These are phyloP conservation scores for Hyperoodon ampullatus DNA, from an alignment of 2,113 vertebrate species.

Conservation along the genomic window DNA sequence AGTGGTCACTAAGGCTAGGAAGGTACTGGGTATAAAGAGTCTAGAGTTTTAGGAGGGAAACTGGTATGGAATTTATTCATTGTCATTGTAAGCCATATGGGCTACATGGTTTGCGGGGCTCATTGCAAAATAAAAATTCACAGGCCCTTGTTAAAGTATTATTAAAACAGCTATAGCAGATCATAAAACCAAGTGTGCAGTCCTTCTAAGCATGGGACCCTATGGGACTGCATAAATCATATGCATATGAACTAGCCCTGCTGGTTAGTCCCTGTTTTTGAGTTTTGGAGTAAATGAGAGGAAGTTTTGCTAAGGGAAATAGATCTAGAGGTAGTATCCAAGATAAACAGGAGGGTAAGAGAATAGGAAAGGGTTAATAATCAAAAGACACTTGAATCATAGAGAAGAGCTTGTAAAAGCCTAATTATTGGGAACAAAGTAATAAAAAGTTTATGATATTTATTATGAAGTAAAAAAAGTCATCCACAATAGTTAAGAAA, in stretches of 20 bases:
- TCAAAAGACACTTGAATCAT: not conserved
- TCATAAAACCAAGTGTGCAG: not conserved
- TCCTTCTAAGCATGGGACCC: not conserved
- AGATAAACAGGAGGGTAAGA: not conserved
- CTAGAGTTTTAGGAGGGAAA: not conserved
- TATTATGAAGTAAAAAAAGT: not conserved
- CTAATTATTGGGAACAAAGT: not conserved
- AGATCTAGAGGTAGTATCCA: not conserved
- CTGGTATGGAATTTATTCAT: not conserved
- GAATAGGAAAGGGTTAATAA: not conserved
- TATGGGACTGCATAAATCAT: not conserved
- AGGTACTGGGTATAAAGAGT: not conserved
- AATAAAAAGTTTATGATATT: not conserved
- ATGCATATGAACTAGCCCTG: fast-evolving
- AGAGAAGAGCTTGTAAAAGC: not conserved
- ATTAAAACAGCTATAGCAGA: not conserved
- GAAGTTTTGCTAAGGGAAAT: not conserved
- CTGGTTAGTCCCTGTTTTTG: not conserved
- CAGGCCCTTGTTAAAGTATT: not conserved
- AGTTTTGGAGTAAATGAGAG: not conserved
- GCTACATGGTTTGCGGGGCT: not conserved
- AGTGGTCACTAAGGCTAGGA: not conserved
- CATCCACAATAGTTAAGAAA: not conserved
- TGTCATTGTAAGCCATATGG: not conserved
- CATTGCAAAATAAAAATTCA: not conserved